These are phyloP conservation scores for Dasysyrphus tricinctus DNA, from an alignment of 2,888 invertebrate species.

Conservation along the genomic window DNA sequence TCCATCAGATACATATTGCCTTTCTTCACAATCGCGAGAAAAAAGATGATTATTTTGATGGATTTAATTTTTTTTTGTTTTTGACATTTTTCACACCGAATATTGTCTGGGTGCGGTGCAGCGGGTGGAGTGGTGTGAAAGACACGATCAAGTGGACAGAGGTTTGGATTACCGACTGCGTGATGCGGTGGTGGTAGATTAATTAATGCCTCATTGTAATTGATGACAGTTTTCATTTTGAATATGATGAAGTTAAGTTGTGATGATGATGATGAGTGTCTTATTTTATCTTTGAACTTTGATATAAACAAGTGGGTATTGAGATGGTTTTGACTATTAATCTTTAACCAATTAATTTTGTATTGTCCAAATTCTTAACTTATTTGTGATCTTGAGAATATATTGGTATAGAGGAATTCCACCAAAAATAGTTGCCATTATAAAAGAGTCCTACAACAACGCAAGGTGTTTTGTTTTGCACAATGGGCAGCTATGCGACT, in stretches of 20 bases:
- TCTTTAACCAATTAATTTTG: slow-evolving; percentile 29
- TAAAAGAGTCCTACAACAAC: no score
- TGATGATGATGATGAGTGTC: slow-evolving; percentile 24
- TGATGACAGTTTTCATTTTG: slow-evolving; percentile 67
- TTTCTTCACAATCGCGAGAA: slow-evolving; percentile 50
- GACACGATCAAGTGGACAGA: slow-evolving; percentile 36
- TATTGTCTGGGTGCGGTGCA: background rate
- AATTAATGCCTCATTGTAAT: slow-evolving; percentile 70
- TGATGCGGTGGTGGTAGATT: slow-evolving; percentile 26
- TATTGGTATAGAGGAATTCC: no score
- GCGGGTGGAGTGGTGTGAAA: slow-evolving; percentile 2
- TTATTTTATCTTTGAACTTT: background rate
- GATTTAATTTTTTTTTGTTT: slow-evolving; percentile 29
- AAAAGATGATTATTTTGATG: slow-evolving; percentile 60
- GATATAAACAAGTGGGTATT: slow-evolving; percentile 14
- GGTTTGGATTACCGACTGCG: slow-evolving; percentile 46
- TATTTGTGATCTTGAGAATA: background rate
- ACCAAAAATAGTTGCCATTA: no score
- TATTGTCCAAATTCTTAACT: slow-evolving; percentile 1
- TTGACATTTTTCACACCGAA: slow-evolving; percentile 21
- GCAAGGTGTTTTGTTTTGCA: no score
- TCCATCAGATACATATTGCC: slow-evolving; percentile 62
- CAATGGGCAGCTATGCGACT: no score
- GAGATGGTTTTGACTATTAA: slow-evolving; percentile 4
- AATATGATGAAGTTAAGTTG: slow-evolving; percentile 57